These are phyloP conservation scores for Trachops cirrhosus DNA, from an alignment of 2,797 vertebrate species.

Conservation along the genomic window DNA sequence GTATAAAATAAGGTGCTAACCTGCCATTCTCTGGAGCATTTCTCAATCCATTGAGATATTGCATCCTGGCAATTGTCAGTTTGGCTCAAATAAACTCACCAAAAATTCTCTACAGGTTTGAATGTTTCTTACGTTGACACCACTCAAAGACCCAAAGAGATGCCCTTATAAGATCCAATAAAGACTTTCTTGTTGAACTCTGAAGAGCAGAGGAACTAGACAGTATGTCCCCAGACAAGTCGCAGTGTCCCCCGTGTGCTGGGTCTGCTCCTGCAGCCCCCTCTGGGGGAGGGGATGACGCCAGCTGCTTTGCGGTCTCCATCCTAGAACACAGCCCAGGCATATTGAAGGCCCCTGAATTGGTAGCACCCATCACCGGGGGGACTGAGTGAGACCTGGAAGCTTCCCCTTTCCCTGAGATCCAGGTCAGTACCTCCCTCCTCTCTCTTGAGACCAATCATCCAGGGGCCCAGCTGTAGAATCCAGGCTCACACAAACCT, in stretches of 20 bases:
- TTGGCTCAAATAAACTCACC: too few species aligned
- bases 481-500: neutral
- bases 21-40: too few species aligned
- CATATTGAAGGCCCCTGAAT: neutral
- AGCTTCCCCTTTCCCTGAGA: neutral
- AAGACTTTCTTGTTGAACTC: neutral
- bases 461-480: neutral
- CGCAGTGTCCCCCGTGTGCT: neutral
- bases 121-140: neutral
- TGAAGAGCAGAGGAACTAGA: neutral
- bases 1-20: too few species aligned
- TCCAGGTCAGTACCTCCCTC: neutral
- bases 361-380: neutral
- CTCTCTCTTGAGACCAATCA: neutral
- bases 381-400: neutral
- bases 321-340: neutral
- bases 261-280: neutral
- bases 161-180: neutral
- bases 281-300: neutral
- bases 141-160: neutral
- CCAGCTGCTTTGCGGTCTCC: neutral
- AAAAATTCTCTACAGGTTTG: too few species aligned
- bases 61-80: too few species aligned
- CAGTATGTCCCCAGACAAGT: neutral
- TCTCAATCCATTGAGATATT: too few species aligned